phyloP scores from a whole-genome alignment of 1,140 invertebrate genomes.

The Papilio helenus region DNA sequence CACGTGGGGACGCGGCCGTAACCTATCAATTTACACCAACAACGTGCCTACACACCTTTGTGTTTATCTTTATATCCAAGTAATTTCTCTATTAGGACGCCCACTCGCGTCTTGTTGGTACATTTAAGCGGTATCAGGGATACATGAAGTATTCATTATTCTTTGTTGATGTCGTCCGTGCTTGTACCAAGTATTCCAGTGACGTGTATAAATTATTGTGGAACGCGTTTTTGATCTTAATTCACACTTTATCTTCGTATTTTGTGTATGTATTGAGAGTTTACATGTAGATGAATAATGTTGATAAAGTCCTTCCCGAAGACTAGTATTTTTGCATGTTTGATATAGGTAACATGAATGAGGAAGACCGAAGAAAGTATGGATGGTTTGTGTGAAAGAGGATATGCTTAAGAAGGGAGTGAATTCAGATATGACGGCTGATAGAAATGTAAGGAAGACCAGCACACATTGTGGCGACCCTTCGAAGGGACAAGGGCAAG shows the following conservation, averaged over 20 bases:
- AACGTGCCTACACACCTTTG: slow-evolving; percentile 57
- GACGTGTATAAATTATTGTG: slow-evolving; percentile 33
- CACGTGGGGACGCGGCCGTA: slow-evolving; percentile 64
- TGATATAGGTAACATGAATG: no score
- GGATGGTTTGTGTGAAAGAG: no score
- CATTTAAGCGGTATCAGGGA: slow-evolving; percentile 44
- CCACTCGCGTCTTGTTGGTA: slow-evolving; percentile 54
- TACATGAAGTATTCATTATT: slow-evolving; percentile 43
- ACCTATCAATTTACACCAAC: slow-evolving; percentile 73
- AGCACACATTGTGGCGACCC: no score
- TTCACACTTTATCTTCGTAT: slow-evolving; percentile 24
- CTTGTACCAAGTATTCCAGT: slow-evolving; percentile 32
- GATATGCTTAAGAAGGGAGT: no score
- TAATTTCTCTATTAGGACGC: slow-evolving; percentile 80
- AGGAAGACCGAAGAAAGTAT: no score
- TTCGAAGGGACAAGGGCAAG: no score
- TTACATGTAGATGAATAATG: neutral
- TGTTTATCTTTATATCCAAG: slow-evolving; percentile 74
- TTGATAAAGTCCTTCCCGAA: neutral
- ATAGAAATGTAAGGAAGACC: no score
- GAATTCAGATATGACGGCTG: no score
- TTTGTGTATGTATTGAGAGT: slow-evolving; percentile 26
- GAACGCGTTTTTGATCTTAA: slow-evolving; percentile 35
- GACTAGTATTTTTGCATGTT: neutral
- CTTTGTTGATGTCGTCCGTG: slow-evolving; percentile 42